phyloP scores from a whole-genome alignment of 2,888 invertebrate genomes.

The Troglohyphantes excavatus region DNA sequence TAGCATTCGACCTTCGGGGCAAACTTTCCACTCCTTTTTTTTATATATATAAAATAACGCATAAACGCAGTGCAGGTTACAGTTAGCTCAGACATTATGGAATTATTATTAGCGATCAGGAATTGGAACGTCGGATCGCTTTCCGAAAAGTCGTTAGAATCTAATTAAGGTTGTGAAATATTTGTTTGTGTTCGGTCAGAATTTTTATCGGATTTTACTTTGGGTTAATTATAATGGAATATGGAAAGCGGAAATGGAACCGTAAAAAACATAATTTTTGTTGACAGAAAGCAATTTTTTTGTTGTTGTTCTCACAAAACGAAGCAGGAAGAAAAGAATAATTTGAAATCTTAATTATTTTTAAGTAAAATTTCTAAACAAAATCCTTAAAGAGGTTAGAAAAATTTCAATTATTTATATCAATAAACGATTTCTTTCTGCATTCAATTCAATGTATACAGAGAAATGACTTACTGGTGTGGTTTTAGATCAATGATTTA shows the following conservation, averaged over 20 bases:
- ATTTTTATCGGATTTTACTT: background rate
- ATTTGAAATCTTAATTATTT: no score
- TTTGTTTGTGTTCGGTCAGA: background rate
- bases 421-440: no score
- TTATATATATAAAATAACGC: background rate
- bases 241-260: background rate
- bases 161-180: constrained; percentile 41
- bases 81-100: constrained; percentile 6
- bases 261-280: no score
- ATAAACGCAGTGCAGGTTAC: background rate
- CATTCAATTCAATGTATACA: no score
- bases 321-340: no score
- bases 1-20: constrained; percentile 52
- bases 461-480: no score
- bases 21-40: background rate
- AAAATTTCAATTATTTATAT: no score
- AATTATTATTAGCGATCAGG: constrained; percentile 38
- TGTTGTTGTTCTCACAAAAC: no score
- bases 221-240: background rate
- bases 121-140: constrained; percentile 25
- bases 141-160: constrained; percentile 54
- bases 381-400: no score
- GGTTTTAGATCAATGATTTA: no score
- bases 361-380: no score
- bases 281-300: no score